Evolutionary conservation across 2,113 vertebrate genomes (phyloP).

Genomic region (Vulpes vulpes): DNA sequence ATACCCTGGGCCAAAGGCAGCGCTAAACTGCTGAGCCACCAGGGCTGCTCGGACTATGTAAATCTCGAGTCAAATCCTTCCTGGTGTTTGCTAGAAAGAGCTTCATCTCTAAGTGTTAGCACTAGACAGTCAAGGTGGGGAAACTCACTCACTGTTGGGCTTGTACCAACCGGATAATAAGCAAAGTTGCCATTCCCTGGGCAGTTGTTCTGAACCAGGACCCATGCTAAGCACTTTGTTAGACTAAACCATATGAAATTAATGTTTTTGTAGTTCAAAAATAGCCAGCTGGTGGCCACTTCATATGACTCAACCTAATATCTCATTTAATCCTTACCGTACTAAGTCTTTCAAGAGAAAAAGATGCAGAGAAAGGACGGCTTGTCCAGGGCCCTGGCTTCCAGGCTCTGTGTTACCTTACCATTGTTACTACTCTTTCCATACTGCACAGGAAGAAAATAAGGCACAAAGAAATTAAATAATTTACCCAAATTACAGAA

Average conservation of each 20-base stretch:
- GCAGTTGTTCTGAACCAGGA: neutral
- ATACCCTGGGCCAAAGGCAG: too few relatives aligned
- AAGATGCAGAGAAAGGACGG: neutral
- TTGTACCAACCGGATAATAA: neutral
- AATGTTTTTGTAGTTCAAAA: neutral
- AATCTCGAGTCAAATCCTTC: constrained; percentile 28
- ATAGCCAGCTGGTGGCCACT: neutral
- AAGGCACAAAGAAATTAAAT: neutral
- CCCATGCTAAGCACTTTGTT: neutral
- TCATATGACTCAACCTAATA: neutral
- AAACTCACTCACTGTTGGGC: neutral
- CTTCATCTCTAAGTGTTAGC: neutral
- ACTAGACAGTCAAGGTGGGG: neutral
- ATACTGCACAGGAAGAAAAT: neutral
- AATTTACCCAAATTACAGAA: neutral
- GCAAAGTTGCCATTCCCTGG: neutral
- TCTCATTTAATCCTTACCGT: neutral
- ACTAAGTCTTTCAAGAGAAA: neutral
- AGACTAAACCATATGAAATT: neutral
- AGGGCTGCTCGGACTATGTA: neutral
- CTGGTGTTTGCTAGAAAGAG: neutral
- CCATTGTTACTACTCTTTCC: neutral
- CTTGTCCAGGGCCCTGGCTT: neutral
- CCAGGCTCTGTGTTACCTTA: neutral
- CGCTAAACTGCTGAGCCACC: too few relatives aligned